These are phyloP conservation scores for Erythrocercus mccallii DNA, from an alignment of 2,113 vertebrate genomes.

Conservation along the genomic window DNA sequence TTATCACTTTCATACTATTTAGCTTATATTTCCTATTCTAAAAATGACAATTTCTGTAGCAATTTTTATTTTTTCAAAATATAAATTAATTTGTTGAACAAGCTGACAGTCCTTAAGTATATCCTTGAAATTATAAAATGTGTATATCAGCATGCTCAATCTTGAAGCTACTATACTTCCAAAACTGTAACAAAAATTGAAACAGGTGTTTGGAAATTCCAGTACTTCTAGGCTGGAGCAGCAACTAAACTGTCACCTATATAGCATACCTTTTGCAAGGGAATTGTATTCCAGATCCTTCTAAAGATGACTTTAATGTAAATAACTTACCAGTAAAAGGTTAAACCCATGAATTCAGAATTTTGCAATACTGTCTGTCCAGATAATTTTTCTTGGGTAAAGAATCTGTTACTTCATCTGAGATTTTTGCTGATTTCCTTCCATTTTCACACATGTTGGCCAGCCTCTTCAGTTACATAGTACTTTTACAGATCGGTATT, in stretches of 20 bases:
- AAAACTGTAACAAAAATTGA: neutral
- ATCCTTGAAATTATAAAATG: neutral
- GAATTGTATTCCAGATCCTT: neutral
- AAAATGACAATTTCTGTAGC: neutral
- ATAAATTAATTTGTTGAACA: neutral
- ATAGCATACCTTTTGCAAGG: neutral
- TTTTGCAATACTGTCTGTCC: neutral
- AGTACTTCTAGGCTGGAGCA: neutral
- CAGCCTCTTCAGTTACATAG: neutral
- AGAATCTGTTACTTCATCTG: neutral
- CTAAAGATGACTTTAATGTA: neutral
- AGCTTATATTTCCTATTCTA: neutral
- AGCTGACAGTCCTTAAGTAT: neutral
- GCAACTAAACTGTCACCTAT: neutral
- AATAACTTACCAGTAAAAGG: neutral
- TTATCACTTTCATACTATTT: neutral
- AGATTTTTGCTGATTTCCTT: neutral
- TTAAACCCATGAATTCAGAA: neutral
- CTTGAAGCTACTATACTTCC: neutral
- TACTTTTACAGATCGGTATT: neutral
- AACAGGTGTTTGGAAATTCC: neutral
- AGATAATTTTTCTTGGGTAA: neutral
- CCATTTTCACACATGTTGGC: neutral
- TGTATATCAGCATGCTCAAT: neutral
- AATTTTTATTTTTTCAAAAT: neutral